Conservation (phyloP, 2,113 vertebrate species). For the Fukomys damarensis region DNA sequence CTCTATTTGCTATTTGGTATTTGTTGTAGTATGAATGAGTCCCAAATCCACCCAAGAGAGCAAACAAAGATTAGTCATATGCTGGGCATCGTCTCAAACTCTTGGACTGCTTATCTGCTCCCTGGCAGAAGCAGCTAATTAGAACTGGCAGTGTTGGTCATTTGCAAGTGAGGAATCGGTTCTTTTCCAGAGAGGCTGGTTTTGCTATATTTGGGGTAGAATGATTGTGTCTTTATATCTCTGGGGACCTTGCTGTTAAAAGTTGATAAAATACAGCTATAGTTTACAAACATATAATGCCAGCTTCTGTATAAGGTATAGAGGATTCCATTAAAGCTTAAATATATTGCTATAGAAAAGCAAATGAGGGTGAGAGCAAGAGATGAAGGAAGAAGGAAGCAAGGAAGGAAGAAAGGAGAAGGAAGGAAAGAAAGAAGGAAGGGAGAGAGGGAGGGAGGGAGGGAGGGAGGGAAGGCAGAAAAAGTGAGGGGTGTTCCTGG, state of each 20-base stretch:
- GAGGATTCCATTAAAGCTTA: not conserved
- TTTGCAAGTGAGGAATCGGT: fast-evolving
- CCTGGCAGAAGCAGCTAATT: not conserved
- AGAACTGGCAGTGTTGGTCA: not conserved
- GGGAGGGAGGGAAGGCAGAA: fast-evolving
- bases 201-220: not conserved
- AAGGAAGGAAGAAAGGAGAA: not conserved
- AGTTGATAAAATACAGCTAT: not conserved
- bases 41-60: not conserved
- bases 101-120: not conserved
- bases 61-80: not conserved
- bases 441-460: fast-evolving
- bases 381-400: not conserved
- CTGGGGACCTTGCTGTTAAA: not conserved
- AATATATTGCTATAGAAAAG: not conserved
- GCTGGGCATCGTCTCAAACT: not conserved
- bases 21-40: not conserved
- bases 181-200: not conserved
- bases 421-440: not conserved
- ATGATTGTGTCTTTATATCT: not conserved
- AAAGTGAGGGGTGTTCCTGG: fast-evolving
- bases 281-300: not conserved
- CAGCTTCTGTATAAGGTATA: not conserved
- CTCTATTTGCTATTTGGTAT: not conserved
- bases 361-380: not conserved